phyloP scores from a whole-genome alignment of 2,113 vertebrate species.

The Okapia johnstoni region DNA sequence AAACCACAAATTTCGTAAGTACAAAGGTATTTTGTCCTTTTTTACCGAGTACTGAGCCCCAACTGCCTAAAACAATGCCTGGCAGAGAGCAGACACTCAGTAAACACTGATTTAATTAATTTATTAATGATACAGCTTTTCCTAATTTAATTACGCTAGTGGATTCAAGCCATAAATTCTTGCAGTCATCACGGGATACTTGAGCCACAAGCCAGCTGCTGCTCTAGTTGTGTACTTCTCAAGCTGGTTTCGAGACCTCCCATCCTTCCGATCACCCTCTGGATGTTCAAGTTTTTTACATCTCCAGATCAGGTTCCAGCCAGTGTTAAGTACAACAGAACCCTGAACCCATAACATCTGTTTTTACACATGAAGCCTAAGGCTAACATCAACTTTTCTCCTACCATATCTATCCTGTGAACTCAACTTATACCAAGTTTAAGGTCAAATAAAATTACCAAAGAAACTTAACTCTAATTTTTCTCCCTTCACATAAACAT shows the following conservation, averaged over 20 bases:
- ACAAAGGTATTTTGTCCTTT: not conserved
- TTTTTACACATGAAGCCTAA: not conserved
- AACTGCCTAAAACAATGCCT: not conserved
- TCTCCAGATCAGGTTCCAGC: not conserved
- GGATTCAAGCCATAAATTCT: not conserved
- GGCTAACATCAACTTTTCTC: not conserved
- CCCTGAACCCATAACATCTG: not conserved
- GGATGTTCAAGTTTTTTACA: not conserved
- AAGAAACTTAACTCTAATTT: not conserved
- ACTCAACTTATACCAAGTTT: not conserved
- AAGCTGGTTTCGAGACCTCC: not conserved
- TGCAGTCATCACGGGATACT: not conserved
- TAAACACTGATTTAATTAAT: not conserved
- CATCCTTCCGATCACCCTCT: not conserved
- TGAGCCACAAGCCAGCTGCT: not conserved
- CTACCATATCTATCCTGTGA: not conserved
- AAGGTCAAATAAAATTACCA: not conserved
- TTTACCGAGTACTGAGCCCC: not conserved
- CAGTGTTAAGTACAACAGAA: not conserved
- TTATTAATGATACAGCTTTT: not conserved
- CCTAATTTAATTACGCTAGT: not conserved
- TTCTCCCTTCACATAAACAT: not conserved
- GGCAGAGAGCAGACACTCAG: not conserved
- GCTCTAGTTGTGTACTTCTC: not conserved
- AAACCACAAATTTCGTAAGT: not conserved